Percentiles rank a stretch among this genome's conserved stretches.
Evolutionary conservation across 37 sponge, comb jelly and placozoan genomes (phyloP).

Genomic region (Aphrocallistes beatrix): DNA sequence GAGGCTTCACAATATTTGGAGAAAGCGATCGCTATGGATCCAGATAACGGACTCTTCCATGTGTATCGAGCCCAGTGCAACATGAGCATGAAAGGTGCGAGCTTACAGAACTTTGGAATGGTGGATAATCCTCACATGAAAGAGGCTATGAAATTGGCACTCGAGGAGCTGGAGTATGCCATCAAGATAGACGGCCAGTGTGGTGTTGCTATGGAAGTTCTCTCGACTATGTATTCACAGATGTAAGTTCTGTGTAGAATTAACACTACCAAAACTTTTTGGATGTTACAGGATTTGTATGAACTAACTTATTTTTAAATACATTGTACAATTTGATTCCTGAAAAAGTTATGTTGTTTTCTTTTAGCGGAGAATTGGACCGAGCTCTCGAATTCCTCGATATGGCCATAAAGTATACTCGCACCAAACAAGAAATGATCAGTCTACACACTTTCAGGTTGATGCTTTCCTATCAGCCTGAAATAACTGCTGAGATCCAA

Average conservation of each 20-base stretch:
- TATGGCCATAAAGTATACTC: not conserved
- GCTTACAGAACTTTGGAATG: not conserved
- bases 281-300: not conserved
- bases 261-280: not conserved
- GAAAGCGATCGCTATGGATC: not conserved
- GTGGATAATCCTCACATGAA: not conserved
- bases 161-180: slow-evolving; percentile 11
- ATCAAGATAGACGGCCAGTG: not conserved
- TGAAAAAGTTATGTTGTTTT: no score
- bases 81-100: not conserved
- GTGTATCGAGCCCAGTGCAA: not conserved
- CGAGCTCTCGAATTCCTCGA: not conserved
- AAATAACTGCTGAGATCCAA: not conserved
- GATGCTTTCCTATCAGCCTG: not conserved
- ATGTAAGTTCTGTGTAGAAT: not conserved
- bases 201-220: not conserved
- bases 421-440: not conserved
- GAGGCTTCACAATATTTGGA: not conserved
- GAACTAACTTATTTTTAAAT: not conserved
- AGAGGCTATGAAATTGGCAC: not conserved
- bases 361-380: not conserved
- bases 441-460: not conserved
- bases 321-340: no score
- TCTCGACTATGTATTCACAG: not conserved
- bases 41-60: not conserved